Percentiles rank a stretch among this genome's conserved stretches.
Conservation (phyloP, 2,888 invertebrate species). For the Noctua pronuba region DNA sequence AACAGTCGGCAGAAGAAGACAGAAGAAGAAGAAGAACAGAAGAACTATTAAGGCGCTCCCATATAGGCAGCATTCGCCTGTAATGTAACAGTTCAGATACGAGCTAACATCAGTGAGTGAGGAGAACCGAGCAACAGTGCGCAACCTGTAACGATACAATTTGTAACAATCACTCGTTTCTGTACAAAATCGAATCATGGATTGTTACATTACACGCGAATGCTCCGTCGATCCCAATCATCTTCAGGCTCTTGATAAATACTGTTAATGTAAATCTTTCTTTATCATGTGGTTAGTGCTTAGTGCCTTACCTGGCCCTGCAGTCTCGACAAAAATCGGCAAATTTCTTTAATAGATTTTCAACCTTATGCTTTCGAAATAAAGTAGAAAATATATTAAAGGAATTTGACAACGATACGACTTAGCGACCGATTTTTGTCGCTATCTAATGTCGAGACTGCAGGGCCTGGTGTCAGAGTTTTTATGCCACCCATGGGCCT, state of each 20-base stretch:
- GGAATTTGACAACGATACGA: no score
- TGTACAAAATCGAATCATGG: background rate
- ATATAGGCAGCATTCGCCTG: background rate
- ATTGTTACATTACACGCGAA: background rate
- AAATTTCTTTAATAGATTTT: no score
- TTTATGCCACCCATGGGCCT: no score
- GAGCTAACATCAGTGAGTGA: background rate
- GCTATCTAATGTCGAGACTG: no score
- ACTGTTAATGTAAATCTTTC: background rate
- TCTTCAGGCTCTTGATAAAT: background rate
- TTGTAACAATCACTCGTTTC: background rate
- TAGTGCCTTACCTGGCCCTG: no score
- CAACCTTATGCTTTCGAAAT: no score
- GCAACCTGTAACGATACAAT: background rate
- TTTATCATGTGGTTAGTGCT: no score
- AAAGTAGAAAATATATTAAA: no score
- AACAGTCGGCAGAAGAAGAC: background rate
- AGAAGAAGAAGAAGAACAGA: no score
- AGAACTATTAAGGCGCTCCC: background rate
- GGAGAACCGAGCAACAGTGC: background rate
- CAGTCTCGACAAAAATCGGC: no score
- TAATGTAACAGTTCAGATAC: background rate
- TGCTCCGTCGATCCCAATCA: background rate
- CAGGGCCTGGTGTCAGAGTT: no score
- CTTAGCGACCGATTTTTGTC: no score